Conservation (phyloP, 1,140 invertebrate species). For the Polypedilum pembai region DNA sequence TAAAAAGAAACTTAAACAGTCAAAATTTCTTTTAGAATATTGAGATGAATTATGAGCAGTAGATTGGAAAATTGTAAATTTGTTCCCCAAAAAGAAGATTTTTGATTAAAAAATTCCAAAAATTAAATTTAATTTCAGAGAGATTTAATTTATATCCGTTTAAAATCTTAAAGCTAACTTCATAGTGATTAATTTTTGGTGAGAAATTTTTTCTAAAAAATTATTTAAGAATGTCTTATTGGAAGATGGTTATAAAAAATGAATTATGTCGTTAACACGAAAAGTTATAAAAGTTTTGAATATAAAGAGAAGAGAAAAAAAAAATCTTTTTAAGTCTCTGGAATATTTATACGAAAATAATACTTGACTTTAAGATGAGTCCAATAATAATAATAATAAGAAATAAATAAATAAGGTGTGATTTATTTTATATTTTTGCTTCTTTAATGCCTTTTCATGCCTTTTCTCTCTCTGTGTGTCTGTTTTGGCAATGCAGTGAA, state of each 20-base stretch:
- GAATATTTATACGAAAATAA: conserved; percentile 8
- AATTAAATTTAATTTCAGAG: too few species aligned
- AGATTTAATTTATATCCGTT: too few species aligned
- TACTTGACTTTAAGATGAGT: conserved; percentile 5
- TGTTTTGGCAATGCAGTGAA: conserved; percentile 11
- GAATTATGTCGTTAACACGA: conserved; percentile 28
- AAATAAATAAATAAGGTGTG: conserved; percentile 27
- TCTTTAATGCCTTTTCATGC: conserved; percentile 3
- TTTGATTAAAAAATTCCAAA: too few species aligned
- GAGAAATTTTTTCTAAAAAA: too few species aligned
- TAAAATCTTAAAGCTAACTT: too few species aligned
- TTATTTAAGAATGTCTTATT: too few species aligned
- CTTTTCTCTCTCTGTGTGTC: neutral
- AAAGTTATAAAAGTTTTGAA: conserved; percentile 9
- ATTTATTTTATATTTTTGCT: conserved; percentile 27
- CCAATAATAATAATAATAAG: conserved; percentile 13
- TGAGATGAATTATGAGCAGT: too few species aligned
- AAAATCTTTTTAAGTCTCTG: neutral
- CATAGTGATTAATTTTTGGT: too few species aligned
- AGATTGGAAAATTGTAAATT: too few species aligned
- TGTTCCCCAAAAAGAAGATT: too few species aligned
- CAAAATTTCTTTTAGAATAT: too few species aligned
- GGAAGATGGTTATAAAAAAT: conserved; percentile 17
- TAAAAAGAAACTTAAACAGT: too few species aligned
- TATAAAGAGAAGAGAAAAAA: neutral